Conservation (phyloP, 2,888 invertebrate species). For the Camptogramma bilineatum region DNA sequence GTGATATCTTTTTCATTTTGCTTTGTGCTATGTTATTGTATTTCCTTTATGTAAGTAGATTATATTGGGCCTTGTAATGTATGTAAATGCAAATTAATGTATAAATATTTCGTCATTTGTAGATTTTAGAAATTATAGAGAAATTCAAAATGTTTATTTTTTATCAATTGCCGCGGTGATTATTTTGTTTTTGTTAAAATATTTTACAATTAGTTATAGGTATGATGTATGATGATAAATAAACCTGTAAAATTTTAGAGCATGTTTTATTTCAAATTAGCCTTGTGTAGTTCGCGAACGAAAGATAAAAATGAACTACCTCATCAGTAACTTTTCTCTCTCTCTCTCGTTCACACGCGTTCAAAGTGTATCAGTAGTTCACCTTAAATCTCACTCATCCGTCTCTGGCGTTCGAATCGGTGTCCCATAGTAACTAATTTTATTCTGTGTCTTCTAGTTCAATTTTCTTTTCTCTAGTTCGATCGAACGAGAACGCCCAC, state of each 20-base stretch:
- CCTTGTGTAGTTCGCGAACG: no score
- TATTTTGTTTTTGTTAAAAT: slow-evolving; percentile 72
- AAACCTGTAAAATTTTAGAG: slow-evolving; percentile 52
- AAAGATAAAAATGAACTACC: no score
- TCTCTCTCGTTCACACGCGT: no score
- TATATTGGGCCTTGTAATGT: slow-evolving; percentile 71
- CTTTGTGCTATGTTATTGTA: slow-evolving; percentile 35
- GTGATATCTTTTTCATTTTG: slow-evolving; percentile 13
- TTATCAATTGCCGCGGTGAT: slow-evolving; percentile 70
- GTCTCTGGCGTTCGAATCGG: no score
- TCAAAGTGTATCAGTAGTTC: no score
- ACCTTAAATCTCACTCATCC: no score
- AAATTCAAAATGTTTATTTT: slow-evolving; percentile 71
- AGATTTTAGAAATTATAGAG: slow-evolving; percentile 66
- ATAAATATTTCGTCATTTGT: slow-evolving; percentile 66
- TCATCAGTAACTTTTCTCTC: no score
- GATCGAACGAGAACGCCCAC: no score
- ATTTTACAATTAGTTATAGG: slow-evolving; percentile 74
- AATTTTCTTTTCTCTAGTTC: no score
- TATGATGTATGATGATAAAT: slow-evolving; percentile 70
- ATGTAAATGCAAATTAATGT: slow-evolving; percentile 77
- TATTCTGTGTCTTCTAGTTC: no score
- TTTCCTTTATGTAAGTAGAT: slow-evolving; percentile 29
- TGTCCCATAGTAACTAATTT: no score
- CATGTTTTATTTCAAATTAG: slow-evolving; percentile 29